phyloP scores from a whole-genome alignment of 2,797 vertebrate genomes.

The Sebastiscus albofasciatus region DNA sequence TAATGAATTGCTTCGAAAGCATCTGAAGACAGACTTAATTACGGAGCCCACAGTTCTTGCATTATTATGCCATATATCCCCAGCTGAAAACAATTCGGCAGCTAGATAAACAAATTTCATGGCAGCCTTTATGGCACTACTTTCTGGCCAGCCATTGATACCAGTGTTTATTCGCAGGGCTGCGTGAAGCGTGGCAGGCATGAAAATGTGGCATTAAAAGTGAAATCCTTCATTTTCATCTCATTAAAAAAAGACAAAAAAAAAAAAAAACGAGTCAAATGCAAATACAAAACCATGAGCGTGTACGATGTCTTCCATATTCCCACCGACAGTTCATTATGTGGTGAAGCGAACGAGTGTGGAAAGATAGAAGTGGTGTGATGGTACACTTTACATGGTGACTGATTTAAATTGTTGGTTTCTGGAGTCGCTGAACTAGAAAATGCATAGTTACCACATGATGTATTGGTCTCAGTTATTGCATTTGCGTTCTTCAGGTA shows the following conservation, averaged over 20 bases:
- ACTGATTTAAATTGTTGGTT: slow-evolving; percentile 50
- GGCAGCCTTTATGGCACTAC: slow-evolving; percentile 79
- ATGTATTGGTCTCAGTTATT: neutral
- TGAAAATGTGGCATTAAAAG: slow-evolving; percentile 86
- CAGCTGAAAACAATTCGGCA: slow-evolving; percentile 74
- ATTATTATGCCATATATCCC: slow-evolving; percentile 83
- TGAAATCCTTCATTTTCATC: slow-evolving; percentile 89
- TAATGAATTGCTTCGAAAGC: slow-evolving; percentile 86
- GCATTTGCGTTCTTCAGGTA: neutral
- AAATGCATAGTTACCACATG: slow-evolving; percentile 23
- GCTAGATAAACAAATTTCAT: slow-evolving; percentile 85
- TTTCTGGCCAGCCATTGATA: slow-evolving; percentile 86
- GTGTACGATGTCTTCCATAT: slow-evolving; percentile 47
- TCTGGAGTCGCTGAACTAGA: slow-evolving; percentile 20
- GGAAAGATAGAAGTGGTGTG: slow-evolving; percentile 25
- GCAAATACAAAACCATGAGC: slow-evolving; percentile 76
- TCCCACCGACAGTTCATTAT: slow-evolving; percentile 50
- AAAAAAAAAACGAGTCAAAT: slow-evolving; percentile 71
- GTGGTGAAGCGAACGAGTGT: slow-evolving; percentile 48
- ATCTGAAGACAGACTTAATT: slow-evolving; percentile 87
- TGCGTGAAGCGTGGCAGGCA: slow-evolving; percentile 82
- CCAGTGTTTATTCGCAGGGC: slow-evolving; percentile 86
- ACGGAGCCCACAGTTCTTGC: slow-evolving; percentile 78
- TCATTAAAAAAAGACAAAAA: slow-evolving; percentile 80
- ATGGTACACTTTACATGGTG: slow-evolving; percentile 2